Conservation (phyloP, 92 coral and sea anemone species). For the Bergia sp. region DNA sequence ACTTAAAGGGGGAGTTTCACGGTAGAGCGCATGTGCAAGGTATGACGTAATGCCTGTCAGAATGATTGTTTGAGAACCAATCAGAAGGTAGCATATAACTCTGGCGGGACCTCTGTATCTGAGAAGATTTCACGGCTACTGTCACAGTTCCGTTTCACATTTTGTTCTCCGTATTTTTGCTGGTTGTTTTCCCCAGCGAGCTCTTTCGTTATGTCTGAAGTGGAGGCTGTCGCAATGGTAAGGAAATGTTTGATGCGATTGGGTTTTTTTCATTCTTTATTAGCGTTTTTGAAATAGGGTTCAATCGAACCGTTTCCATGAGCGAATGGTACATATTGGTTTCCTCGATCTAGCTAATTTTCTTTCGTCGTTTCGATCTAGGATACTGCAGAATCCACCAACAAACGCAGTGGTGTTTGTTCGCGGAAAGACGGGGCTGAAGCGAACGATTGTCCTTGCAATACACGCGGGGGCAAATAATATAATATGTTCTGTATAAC, state of each 20-base stretch:
- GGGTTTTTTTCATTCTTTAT: too few relatives aligned
- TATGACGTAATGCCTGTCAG: neutral
- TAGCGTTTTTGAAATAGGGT: too few relatives aligned
- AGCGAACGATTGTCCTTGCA: conserved; percentile 2
- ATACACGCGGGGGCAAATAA: neutral
- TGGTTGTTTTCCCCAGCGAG: neutral
- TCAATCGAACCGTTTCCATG: too few relatives aligned
- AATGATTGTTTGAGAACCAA: neutral
- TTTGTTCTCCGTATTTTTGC: neutral
- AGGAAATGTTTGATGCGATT: too few relatives aligned
- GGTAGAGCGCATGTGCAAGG: neutral
- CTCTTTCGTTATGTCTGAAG: too few relatives aligned
- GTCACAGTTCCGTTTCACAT: neutral
- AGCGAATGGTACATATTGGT: too few relatives aligned
- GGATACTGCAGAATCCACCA: neutral
- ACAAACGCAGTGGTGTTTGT: neutral
- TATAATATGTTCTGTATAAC: too few relatives aligned
- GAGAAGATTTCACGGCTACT: neutral
- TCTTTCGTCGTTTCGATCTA: too few relatives aligned
- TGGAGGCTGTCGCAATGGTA: too few relatives aligned
- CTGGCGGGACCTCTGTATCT: neutral
- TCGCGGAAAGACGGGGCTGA: neutral
- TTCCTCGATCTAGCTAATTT: too few relatives aligned
- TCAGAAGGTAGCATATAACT: neutral
- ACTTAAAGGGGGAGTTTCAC: conserved; percentile 6